Percentiles rank a stretch among this genome's conserved stretches.
phyloP scores from a whole-genome alignment of 2,113 vertebrate species.

The Salvator merianae region DNA sequence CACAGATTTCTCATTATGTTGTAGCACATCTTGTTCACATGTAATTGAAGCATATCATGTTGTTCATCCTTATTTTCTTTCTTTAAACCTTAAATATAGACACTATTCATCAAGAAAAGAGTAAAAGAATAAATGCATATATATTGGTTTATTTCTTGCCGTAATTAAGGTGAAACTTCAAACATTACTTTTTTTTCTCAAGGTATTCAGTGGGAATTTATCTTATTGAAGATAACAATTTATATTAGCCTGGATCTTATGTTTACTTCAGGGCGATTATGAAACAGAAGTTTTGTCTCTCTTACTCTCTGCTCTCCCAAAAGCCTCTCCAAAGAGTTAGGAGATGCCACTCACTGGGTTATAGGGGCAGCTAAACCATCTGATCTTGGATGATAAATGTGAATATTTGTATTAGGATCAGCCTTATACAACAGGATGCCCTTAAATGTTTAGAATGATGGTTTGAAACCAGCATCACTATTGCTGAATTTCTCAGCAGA shows the following conservation, averaged over 20 bases:
- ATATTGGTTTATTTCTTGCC: neutral
- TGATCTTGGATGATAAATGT: no score
- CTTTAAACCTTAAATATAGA: slow-evolving; percentile 3
- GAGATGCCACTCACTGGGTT: no score
- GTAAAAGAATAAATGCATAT: neutral
- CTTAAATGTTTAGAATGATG: no score
- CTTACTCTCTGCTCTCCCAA: neutral
- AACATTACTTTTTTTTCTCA: neutral
- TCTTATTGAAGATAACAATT: neutral
- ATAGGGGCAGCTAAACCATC: neutral
- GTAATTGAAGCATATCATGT: neutral
- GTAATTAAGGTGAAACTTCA: neutral
- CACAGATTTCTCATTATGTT: slow-evolving; percentile 22
- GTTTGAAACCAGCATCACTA: no score
- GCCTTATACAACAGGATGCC: no score
- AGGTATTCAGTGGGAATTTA: neutral
- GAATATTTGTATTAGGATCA: no score
- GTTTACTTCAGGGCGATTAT: no score
- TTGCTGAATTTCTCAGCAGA: no score
- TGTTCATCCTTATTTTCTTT: slow-evolving; percentile 6
- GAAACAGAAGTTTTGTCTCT: neutral
- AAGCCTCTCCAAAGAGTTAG: neutral
- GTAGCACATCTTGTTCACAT: slow-evolving; percentile 17
- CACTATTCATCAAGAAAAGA: neutral
- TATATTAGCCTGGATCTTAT: no score